A percentile compares a stretch with the other conserved stretches of the same genome.
Evolutionary conservation across 1,140 invertebrate species (phyloP).

Genomic region (Bombus terrestris): DNA sequence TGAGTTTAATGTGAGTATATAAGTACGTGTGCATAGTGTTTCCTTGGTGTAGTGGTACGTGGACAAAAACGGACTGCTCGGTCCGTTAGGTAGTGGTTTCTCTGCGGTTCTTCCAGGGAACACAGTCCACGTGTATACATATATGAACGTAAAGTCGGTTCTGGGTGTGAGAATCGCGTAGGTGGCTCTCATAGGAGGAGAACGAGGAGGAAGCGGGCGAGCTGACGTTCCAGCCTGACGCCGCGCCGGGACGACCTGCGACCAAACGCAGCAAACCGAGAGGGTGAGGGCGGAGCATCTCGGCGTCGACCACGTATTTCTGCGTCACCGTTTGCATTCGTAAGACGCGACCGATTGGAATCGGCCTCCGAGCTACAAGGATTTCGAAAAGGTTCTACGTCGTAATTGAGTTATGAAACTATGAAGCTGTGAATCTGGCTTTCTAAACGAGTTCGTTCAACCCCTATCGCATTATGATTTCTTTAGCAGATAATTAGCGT

Average conservation of each 20-base stretch:
- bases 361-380: not conserved
- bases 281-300: constrained; percentile 39
- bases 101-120: constrained; percentile 48
- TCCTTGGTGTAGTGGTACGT: constrained; percentile 32
- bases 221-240: constrained; percentile 58
- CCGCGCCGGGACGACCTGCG: constrained; percentile 47
- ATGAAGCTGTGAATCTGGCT: not conserved
- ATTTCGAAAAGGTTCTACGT: not conserved
- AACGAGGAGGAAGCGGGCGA: constrained; percentile 44
- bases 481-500: not conserved
- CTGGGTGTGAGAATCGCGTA: constrained; percentile 63
- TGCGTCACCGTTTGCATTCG: constrained; percentile 38
- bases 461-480: too few species aligned
- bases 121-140: constrained; percentile 18
- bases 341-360: constrained; percentile 18
- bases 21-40: constrained; percentile 14
- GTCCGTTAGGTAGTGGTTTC: constrained; percentile 52
- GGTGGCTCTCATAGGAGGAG: constrained; percentile 60
- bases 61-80: constrained; percentile 45
- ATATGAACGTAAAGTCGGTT: not conserved
- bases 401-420: not conserved
- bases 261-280: constrained; percentile 37
- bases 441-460: not conserved
- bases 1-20: constrained; percentile 18
- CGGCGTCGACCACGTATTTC: constrained; percentile 12